Evolutionary conservation across 2,797 vertebrate genomes (phyloP).

Genomic region (Nannoperca australis): DNA sequence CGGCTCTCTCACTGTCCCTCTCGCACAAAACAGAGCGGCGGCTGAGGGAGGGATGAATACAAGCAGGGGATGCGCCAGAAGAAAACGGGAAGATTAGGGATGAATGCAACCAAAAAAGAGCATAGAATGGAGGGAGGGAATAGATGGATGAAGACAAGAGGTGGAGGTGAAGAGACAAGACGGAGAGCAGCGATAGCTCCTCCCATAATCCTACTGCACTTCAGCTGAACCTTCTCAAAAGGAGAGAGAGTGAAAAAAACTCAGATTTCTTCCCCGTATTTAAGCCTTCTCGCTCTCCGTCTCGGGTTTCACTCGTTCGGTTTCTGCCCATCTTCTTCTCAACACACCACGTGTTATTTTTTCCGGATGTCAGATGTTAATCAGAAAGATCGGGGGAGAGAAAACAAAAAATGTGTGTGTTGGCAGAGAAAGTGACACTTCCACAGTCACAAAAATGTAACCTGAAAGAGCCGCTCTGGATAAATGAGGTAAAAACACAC

Average conservation of each 20-base stretch:
- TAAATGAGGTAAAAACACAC: background rate
- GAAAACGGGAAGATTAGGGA: background rate
- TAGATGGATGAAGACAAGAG: background rate
- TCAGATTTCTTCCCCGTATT: conserved; percentile 44
- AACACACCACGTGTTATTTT: background rate
- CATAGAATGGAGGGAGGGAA: background rate
- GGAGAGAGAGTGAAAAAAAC: conserved; percentile 5
- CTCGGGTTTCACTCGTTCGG: background rate
- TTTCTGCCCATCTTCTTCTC: conserved; percentile 8
- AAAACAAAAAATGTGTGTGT: background rate
- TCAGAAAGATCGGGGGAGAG: background rate
- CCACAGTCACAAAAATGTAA: background rate
- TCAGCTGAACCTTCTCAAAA: conserved; percentile 62
- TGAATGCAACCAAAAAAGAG: background rate
- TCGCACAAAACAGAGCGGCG: conserved; percentile 10
- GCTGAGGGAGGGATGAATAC: conserved; percentile 17
- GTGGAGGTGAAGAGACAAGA: conserved; percentile 9
- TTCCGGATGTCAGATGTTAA: background rate
- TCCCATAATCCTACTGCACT: conserved; percentile 72
- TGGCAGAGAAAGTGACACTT: background rate
- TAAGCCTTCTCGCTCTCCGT: conserved; percentile 1
- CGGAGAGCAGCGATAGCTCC: conserved; percentile 10
- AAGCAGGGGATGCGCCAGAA: background rate
- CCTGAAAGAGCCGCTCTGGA: background rate
- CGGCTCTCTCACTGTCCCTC: background rate